Conservation (phyloP, 2,113 vertebrate species). For the Mesembrinibis cayennensis region DNA sequence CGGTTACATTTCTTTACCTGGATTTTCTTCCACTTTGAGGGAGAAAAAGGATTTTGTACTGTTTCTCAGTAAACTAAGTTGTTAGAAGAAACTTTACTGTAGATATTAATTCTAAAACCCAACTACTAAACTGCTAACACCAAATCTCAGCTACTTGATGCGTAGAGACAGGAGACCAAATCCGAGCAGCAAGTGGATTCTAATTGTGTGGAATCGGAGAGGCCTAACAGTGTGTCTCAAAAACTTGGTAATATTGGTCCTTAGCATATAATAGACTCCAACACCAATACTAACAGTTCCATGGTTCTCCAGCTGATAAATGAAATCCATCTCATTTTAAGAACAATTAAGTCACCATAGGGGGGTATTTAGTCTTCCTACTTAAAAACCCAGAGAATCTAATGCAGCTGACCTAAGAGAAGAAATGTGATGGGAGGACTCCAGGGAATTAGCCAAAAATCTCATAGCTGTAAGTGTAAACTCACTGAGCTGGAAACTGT, state of each 20-base stretch:
- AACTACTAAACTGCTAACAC: background rate
- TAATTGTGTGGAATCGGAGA: background rate
- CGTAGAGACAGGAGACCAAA: background rate
- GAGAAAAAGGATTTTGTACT: background rate
- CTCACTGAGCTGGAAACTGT: constrained; percentile 41
- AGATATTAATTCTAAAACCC: background rate
- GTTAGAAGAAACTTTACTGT: background rate
- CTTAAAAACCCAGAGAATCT: constrained; percentile 32
- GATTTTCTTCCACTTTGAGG: background rate
- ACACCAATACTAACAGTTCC: background rate
- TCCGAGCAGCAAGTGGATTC: background rate
- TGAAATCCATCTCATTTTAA: constrained; percentile 43
- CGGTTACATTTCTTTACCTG: background rate
- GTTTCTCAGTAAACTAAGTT: background rate
- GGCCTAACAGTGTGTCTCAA: background rate
- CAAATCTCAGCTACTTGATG: background rate
- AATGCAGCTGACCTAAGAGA: constrained; percentile 27
- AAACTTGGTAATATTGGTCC: background rate
- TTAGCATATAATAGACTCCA: background rate
- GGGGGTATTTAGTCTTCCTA: constrained; percentile 34
- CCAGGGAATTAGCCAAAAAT: constrained; percentile 52
- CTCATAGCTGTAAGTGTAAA: constrained; percentile 33
- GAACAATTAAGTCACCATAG: constrained; percentile 44
- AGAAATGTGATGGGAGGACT: constrained; percentile 36
- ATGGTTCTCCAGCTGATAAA: constrained; percentile 18